These are phyloP conservation scores for Temnothorax nylanderi DNA, from an alignment of 1,140 invertebrate genomes.

Conservation along the genomic window DNA sequence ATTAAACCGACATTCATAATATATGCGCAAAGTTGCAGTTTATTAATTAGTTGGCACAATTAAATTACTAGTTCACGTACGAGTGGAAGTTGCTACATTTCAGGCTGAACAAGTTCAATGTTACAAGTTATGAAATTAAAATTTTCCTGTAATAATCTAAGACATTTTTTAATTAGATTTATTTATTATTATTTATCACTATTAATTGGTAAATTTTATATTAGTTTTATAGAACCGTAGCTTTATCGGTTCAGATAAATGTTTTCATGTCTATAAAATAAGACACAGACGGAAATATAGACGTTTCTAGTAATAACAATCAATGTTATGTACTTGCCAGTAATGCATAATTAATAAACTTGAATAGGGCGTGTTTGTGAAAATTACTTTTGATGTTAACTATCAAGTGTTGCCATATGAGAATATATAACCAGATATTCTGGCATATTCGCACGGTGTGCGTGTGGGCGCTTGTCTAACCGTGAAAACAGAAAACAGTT, in stretches of 20 bases:
- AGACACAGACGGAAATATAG: neutral
- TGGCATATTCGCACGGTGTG: neutral
- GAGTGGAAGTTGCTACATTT: neutral
- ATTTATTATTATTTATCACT: neutral
- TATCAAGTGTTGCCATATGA: neutral
- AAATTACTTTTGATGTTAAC: neutral
- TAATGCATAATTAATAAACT: neutral
- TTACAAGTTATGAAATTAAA: neutral
- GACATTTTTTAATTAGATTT: neutral
- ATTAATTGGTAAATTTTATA: neutral
- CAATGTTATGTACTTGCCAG: neutral
- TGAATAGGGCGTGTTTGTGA: neutral
- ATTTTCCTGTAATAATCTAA: neutral
- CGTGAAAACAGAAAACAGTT: constrained; percentile 9
- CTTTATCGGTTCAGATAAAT: neutral
- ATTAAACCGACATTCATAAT: neutral
- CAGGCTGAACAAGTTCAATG: neutral
- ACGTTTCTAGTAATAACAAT: neutral
- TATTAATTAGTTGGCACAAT: neutral
- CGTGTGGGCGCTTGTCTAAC: neutral
- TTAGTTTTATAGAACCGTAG: neutral
- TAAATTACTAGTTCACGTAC: neutral
- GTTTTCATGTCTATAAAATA: neutral
- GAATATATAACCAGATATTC: neutral
- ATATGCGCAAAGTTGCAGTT: neutral